Base-by-base conservation (phyloP, 2,888 invertebrate genomes). In the Euspilapteryx auroguttella region DNA sequence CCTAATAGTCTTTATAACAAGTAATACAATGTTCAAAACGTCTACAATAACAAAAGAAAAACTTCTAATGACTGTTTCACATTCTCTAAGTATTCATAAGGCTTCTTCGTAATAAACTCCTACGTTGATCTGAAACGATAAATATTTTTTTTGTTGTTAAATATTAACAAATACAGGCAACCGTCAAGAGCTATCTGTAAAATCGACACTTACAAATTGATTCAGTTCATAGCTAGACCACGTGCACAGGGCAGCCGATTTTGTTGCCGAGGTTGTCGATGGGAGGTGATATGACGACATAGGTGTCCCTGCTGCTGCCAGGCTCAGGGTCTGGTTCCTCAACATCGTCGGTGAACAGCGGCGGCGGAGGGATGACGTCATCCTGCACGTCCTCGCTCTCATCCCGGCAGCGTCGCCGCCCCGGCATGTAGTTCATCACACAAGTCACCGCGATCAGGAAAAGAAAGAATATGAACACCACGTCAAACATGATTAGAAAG, bases 401-500 rank as follows among this genome's bases (percentile, higher is more conserved):
- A 45, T 64, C 78, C 41, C 65, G 79, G 44, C 50, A 65, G 56
- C 45, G 50, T 32, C 56, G 64, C 34, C 55, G 51, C 12, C 85
- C 83, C 21, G 89, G 89, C 65, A 88, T 81, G 61, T 89, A 89
- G 65, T 89, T 89, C 58, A 87, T 86, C 47, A 89, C 78, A 55
- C 89, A 89, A 40, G 88, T 88, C 47, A 89, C 87, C 41, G 87
- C 88, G 51, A 89, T 85, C 59, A 89, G 82, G 75, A 89, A 89
- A 58, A 89, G 79, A 79, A 89, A 89, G 73, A 89, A 89, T 75
- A 88, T 81, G 79, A 89, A 89, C 71, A 89, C 88, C 65, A 88
- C 83, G 78, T 89, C 88, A 80, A 89, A 89, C 87, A 89, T 88
- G 79, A 89, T 83, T 66, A 89, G 81, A 54, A 88, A 88, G 78